phyloP scores from a whole-genome alignment of 2,888 invertebrate species.

The Strigamia crassipes region DNA sequence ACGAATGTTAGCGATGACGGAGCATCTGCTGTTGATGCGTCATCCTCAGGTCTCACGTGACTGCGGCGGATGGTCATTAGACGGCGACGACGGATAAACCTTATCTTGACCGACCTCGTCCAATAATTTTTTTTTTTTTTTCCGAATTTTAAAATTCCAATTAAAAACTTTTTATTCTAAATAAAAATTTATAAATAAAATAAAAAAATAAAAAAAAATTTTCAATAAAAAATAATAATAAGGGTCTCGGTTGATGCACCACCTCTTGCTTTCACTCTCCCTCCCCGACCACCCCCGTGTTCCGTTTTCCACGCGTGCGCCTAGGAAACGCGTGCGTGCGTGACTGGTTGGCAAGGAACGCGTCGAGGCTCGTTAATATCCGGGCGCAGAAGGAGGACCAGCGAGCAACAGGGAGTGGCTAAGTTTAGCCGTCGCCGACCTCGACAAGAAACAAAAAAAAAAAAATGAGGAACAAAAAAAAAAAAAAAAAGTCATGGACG shows the following conservation, averaged over 20 bases:
- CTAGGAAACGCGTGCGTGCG: constrained; percentile 8
- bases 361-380: constrained; percentile 30
- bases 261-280: background rate
- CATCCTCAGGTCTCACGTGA: constrained; percentile 1
- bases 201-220: background rate
- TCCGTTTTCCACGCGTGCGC: constrained; percentile 20
- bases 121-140: too few species aligned
- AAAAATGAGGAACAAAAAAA: background rate
- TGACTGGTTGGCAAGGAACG: constrained; percentile 5
- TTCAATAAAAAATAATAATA: background rate
- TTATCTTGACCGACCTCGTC: background rate
- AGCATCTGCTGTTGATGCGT: constrained; percentile 26
- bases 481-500: too few species aligned
- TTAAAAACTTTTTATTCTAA: too few species aligned
- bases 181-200: too few species aligned
- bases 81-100: background rate
- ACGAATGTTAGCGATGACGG: constrained; percentile 8
- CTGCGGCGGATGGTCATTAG: constrained; percentile 7
- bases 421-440: constrained; percentile 7
- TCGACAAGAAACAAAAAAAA: background rate
- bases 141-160: background rate
- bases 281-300: background rate
- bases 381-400: constrained; percentile 3
- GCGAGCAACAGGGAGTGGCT: constrained; percentile 30
- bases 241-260: constrained; percentile 7